These are phyloP conservation scores for Myotis lucifugus DNA, from an alignment of 2,113 vertebrate species.

Conservation along the genomic window DNA sequence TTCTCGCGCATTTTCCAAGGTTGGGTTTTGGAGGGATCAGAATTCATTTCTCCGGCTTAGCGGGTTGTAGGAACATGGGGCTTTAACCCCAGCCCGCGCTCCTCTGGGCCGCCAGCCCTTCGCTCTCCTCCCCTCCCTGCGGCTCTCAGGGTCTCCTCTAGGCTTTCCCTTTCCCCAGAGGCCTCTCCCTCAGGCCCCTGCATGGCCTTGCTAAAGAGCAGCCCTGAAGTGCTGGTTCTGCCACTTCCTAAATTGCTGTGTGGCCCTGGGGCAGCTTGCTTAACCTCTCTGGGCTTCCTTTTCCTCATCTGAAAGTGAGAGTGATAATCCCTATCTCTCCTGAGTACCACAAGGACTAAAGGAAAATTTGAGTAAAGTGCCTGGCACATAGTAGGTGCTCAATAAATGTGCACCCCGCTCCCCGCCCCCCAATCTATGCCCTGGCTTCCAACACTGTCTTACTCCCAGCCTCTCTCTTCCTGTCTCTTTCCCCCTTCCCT, in stretches of 20 bases:
- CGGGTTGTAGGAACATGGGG: slow-evolving; percentile 76
- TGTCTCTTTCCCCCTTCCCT: too few species aligned
- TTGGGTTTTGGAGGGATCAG: slow-evolving; percentile 85
- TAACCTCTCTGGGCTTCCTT: slow-evolving; percentile 59
- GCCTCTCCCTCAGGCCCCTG: background rate
- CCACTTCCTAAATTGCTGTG: background rate
- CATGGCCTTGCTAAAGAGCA: accelerated
- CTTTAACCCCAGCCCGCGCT: slow-evolving; percentile 51
- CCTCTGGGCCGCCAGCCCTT: background rate
- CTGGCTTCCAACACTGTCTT: background rate
- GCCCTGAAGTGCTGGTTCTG: background rate
- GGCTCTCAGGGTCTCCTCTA: background rate
- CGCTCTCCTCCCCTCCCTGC: background rate
- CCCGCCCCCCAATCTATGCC: accelerated
- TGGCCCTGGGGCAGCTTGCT: background rate
- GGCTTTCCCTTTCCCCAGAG: background rate
- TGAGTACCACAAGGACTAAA: background rate
- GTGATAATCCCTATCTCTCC: background rate
- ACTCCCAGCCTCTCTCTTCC: accelerated
- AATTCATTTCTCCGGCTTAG: slow-evolving; percentile 86
- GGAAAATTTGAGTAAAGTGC: background rate
- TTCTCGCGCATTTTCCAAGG: slow-evolving; percentile 79
- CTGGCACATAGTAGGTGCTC: background rate
- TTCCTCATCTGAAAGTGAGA: background rate
- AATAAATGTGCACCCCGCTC: background rate